Evolutionary conservation across 1,140 invertebrate genomes (phyloP).

Genomic region (Drosophila ercepeae): DNA sequence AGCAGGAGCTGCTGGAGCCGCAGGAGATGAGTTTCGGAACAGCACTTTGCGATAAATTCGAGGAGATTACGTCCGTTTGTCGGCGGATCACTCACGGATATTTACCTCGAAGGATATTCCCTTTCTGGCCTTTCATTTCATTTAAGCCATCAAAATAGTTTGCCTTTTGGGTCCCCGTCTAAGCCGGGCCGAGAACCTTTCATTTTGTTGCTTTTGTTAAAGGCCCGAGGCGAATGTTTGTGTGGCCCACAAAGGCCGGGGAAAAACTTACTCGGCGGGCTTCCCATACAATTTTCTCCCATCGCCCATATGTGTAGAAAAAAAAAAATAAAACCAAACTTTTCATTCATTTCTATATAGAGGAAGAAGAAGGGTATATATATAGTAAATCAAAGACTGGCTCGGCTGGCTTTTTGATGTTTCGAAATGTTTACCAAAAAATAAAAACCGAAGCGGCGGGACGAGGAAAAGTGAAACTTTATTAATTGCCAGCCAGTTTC

Average conservation of each 20-base stretch:
- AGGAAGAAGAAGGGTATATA: too few species aligned
- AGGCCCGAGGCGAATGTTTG: slow-evolving; percentile 24
- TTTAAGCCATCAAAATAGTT: slow-evolving; percentile 44
- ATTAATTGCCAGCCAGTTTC: slow-evolving; percentile 66
- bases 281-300: too few species aligned
- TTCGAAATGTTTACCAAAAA: slow-evolving; percentile 66
- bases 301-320: background rate
- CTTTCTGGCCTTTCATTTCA: slow-evolving; percentile 26
- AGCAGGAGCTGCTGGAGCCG: slow-evolving; percentile 25
- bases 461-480: slow-evolving; percentile 56
- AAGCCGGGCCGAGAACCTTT: slow-evolving; percentile 27
- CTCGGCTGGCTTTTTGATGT: slow-evolving; percentile 22
- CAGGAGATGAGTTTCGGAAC: slow-evolving; percentile 14
- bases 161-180: slow-evolving; percentile 32
- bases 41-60: slow-evolving; percentile 25
- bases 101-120: slow-evolving; percentile 17
- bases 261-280: too few species aligned
- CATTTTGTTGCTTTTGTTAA: slow-evolving; percentile 47
- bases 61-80: slow-evolving; percentile 26
- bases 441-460: slow-evolving; percentile 31
- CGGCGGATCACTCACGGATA: slow-evolving; percentile 28
- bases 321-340: slow-evolving; percentile 16
- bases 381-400: slow-evolving; percentile 33
- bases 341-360: too few species aligned
- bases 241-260: slow-evolving; percentile 17